These are phyloP conservation scores for Drosophila stalkeri DNA, from an alignment of 2,888 invertebrate genomes.

Conservation along the genomic window DNA sequence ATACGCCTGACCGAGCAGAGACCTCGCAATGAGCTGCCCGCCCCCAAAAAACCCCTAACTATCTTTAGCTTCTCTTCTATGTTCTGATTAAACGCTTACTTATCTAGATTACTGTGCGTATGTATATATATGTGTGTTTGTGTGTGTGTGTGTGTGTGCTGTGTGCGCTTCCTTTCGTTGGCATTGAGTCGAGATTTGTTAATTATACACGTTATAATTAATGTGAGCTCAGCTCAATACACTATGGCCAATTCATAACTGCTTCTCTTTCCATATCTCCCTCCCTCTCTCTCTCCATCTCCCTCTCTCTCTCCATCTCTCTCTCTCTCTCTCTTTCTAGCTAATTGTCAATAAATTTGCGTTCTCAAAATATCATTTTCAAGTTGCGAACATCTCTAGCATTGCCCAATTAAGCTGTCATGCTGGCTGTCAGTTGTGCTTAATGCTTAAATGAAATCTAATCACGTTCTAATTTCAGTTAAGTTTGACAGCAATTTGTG, in stretches of 20 bases:
- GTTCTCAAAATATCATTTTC: conserved; percentile 71
- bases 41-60: background rate
- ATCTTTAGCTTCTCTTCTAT: conserved; percentile 1
- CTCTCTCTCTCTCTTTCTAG: conserved; percentile 11
- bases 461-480: conserved; percentile 80
- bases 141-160: conserved; percentile 16
- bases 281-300: no score
- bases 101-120: conserved; percentile 10
- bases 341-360: conserved; percentile 79
- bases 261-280: conserved; percentile 6
- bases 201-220: conserved; percentile 76
- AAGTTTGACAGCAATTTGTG: conserved; percentile 70
- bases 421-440: conserved; percentile 74
- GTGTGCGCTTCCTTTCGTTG: conserved; percentile 30
- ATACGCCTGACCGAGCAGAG: conserved; percentile 60
- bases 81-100: conserved; percentile 45
- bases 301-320: background rate
- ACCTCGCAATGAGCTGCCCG: background rate
- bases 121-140: conserved; percentile 15
- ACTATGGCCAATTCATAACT: background rate
- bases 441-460: conserved; percentile 79
- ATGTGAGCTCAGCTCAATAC: conserved; percentile 43
- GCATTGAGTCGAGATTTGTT: conserved; percentile 66
- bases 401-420: conserved; percentile 51
- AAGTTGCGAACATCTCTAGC: conserved; percentile 16